Evolutionary conservation across 2,113 vertebrate species (phyloP).

Genomic region (Oncorhynchus clarkii): DNA sequence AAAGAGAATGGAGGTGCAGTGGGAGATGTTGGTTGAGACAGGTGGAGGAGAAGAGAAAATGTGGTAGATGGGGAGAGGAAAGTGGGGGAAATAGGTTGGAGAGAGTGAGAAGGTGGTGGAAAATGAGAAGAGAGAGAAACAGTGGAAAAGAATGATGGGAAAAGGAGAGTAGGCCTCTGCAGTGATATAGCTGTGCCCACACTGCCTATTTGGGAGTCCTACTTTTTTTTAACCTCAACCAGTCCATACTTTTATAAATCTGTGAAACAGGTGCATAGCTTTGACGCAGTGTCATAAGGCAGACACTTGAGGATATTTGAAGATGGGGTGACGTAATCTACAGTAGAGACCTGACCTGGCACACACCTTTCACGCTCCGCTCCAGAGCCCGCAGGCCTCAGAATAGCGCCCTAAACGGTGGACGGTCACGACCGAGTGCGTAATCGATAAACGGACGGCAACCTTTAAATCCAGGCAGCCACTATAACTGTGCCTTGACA

Average conservation of each 20-base stretch:
- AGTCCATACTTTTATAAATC: no score
- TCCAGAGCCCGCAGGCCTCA: neutral
- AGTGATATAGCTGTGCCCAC: no score
- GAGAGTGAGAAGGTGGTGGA: neutral
- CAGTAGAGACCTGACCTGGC: neutral
- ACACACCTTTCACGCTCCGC: neutral
- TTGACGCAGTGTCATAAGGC: no score
- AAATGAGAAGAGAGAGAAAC: neutral
- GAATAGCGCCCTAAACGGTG: neutral
- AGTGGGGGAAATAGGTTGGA: neutral
- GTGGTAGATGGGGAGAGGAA: neutral
- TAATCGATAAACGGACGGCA: neutral
- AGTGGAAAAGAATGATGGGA: no score
- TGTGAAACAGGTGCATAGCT: no score
- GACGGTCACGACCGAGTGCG: conserved; percentile 15
- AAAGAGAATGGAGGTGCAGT: neutral
- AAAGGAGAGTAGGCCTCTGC: no score
- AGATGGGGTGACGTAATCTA: no score
- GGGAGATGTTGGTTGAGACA: neutral
- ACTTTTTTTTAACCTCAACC: no score
- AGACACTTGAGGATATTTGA: no score
- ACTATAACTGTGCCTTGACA: neutral
- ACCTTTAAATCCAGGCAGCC: neutral
- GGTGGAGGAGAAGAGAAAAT: neutral
- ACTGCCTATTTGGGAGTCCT: no score